phyloP scores from a whole-genome alignment of 2,113 vertebrate genomes.

The Xenus cinereus region DNA sequence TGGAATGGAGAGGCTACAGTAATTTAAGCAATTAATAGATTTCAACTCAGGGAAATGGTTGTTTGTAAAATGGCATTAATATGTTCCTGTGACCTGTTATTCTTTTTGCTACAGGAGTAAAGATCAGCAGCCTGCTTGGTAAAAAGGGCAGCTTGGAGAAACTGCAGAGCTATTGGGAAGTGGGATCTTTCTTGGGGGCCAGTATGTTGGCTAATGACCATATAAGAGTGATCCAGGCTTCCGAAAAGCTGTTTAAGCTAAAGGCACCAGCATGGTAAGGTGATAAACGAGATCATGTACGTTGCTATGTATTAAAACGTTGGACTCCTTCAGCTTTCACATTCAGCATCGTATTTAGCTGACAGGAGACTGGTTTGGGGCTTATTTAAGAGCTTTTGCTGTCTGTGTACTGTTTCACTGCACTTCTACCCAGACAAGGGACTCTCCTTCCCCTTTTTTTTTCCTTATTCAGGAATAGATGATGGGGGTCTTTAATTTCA shows the following conservation, averaged over 20 bases:
- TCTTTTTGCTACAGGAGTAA: slow-evolving; percentile 84
- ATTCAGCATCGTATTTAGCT: background rate
- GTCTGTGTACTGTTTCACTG: background rate
- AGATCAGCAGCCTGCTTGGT: slow-evolving; percentile 95
- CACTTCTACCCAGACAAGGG: background rate
- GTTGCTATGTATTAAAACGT: background rate
- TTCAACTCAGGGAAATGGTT: background rate
- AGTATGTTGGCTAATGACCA: slow-evolving; percentile 95
- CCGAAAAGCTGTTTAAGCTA: slow-evolving; percentile 97
- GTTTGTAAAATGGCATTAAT: background rate
- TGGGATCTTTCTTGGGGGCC: slow-evolving; percentile 95
- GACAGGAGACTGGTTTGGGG: background rate
- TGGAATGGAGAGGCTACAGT: background rate
- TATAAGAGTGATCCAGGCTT: slow-evolving; percentile 91
- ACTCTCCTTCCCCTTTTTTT: background rate
- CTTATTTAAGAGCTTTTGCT: background rate
- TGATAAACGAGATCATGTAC: background rate
- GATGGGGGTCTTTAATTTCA: background rate
- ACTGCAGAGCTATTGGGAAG: slow-evolving; percentile 98
- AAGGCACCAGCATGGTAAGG: slow-evolving; percentile 94
- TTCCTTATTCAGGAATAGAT: background rate
- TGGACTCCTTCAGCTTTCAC: background rate
- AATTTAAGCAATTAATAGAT: background rate
- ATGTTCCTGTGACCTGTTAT: background rate
- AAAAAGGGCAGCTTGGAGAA: slow-evolving; percentile 98